Conservation (phyloP, 2,113 vertebrate species). For the Phyllostomus hastatus region DNA sequence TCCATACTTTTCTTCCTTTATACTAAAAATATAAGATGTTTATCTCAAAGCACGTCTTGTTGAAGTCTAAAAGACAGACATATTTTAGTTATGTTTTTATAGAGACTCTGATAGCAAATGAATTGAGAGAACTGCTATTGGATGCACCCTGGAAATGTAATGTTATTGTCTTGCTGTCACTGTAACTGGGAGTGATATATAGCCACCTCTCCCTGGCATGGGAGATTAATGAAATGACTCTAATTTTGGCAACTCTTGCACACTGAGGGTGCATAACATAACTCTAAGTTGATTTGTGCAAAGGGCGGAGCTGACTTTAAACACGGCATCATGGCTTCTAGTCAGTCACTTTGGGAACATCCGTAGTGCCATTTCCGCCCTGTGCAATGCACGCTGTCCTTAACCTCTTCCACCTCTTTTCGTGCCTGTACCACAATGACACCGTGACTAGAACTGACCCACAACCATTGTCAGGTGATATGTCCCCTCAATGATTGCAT, state of each 20-base stretch:
- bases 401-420: not conserved
- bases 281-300: constrained; percentile 47
- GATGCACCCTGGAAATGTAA: not conserved
- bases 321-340: not conserved
- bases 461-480: not conserved
- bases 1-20: constrained; percentile 32
- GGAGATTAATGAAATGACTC: constrained; percentile 69
- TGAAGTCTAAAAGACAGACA: constrained; percentile 30
- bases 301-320: not conserved
- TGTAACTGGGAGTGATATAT: constrained; percentile 57
- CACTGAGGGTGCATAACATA: not conserved
- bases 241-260: constrained; percentile 54
- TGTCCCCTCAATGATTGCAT: not conserved
- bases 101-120: constrained; percentile 38
- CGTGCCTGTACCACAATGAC: not conserved
- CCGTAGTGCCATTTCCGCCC: not conserved
- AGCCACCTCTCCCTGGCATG: not conserved
- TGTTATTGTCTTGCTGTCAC: constrained; percentile 53
- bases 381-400: not conserved
- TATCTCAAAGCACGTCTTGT: constrained; percentile 19
- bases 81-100: constrained; percentile 37
- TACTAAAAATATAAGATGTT: not conserved
- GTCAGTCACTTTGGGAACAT: not conserved
- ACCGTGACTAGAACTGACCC: not conserved
- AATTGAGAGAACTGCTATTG: constrained; percentile 43